phyloP scores from a whole-genome alignment of 2,797 vertebrate genomes.

The Syncerus caffer region DNA sequence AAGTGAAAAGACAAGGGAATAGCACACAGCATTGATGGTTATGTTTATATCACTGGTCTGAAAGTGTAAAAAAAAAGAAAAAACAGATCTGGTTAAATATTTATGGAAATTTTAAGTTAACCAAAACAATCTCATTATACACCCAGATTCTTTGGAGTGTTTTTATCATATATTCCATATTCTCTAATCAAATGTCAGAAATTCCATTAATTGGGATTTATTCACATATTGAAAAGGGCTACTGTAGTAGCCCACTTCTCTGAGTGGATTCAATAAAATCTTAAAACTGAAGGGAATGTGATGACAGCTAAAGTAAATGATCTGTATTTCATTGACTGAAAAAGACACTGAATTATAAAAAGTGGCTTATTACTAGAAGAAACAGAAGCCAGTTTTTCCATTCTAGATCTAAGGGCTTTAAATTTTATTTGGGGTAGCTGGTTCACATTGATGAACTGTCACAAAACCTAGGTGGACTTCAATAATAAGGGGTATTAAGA shows the following conservation, averaged over 20 bases:
- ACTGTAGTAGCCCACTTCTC: neutral
- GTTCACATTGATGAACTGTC: neutral
- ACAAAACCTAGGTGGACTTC: neutral
- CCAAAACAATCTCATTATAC: neutral
- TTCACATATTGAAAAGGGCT: neutral
- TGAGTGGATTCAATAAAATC: neutral
- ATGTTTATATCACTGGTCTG: neutral
- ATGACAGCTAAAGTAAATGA: neutral
- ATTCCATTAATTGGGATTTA: neutral
- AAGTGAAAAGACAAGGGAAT: neutral
- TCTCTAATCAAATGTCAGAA: neutral
- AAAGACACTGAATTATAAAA: neutral
- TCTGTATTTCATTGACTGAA: neutral
- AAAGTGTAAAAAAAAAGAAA: neutral
- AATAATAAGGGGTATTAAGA: neutral
- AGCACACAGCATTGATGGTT: neutral
- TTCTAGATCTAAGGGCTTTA: neutral
- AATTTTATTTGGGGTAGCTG: conserved; percentile 6
- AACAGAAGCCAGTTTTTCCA: neutral
- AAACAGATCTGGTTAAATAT: neutral
- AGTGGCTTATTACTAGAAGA: neutral
- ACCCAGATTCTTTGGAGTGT: neutral
- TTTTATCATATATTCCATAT: neutral
- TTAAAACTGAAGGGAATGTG: neutral
- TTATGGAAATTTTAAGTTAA: neutral